Evolutionary conservation across 2,113 vertebrate species (phyloP).

Genomic region (Antennarius striatus): DNA sequence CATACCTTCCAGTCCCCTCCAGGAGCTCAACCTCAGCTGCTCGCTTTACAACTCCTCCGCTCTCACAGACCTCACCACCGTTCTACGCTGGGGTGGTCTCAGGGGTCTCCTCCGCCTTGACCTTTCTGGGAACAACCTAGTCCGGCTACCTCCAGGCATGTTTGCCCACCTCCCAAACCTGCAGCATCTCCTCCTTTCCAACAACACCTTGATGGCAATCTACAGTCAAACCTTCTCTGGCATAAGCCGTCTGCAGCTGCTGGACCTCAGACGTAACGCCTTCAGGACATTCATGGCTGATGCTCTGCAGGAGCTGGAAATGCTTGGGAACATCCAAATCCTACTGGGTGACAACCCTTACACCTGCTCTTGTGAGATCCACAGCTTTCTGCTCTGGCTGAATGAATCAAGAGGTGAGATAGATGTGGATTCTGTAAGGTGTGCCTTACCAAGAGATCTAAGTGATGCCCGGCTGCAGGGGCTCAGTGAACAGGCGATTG

Average conservation of each 20-base stretch:
- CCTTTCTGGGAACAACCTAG: constrained; percentile 70
- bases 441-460: constrained; percentile 63
- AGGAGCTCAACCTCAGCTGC: constrained; percentile 79
- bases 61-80: constrained; percentile 64
- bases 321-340: constrained; percentile 59
- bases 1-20: constrained; percentile 75
- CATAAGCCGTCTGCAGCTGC: constrained; percentile 62
- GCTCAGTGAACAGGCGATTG: constrained; percentile 53
- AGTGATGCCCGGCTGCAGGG: constrained; percentile 48
- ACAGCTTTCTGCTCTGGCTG: constrained; percentile 72
- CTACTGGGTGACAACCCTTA: constrained; percentile 79
- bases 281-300: constrained; percentile 65
- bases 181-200: constrained; percentile 70
- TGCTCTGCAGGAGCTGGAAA: constrained; percentile 70
- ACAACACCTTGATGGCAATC: constrained; percentile 78
- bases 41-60: constrained; percentile 76
- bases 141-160: constrained; percentile 64
- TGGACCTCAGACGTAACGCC: constrained; percentile 77
- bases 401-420: constrained; percentile 68
- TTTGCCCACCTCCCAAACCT: constrained; percentile 58
- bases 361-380: constrained; percentile 76
- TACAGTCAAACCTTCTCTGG: constrained; percentile 78
- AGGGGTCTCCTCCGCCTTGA: constrained; percentile 65
- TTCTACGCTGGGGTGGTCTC: constrained; percentile 70
- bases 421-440: constrained; percentile 71